These are phyloP conservation scores for Drosophila dunni DNA, from an alignment of 1,140 invertebrate species.

Conservation along the genomic window DNA sequence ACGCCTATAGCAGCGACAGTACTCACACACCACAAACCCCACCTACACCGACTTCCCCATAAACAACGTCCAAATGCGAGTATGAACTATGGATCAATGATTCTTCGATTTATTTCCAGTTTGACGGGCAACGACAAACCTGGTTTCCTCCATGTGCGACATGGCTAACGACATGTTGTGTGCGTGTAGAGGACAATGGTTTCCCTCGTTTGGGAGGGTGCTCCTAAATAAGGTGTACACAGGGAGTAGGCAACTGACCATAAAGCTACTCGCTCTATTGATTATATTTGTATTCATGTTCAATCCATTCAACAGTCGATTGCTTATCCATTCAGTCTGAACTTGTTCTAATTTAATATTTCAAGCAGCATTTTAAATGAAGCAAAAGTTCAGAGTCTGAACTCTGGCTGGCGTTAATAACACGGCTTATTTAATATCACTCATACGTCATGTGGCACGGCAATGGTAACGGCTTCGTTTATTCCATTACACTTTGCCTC, in stretches of 20 bases:
- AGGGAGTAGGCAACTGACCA: slow-evolving; percentile 8
- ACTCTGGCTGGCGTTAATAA: slow-evolving; percentile 29
- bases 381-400: neutral
- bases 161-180: slow-evolving; percentile 8
- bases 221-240: slow-evolving; percentile 59
- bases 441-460: slow-evolving; percentile 41
- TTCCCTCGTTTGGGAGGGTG: neutral
- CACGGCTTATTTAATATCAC: slow-evolving; percentile 51
- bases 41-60: neutral
- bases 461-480: slow-evolving; percentile 13
- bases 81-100: neutral
- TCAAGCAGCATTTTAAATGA: slow-evolving; percentile 24
- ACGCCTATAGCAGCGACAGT: neutral
- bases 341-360: slow-evolving; percentile 30
- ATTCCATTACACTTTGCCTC: slow-evolving; percentile 11
- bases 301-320: neutral
- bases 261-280: slow-evolving; percentile 2
- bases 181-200: slow-evolving; percentile 15
- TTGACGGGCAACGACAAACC: slow-evolving; percentile 2
- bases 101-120: slow-evolving; percentile 24
- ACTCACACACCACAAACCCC: neutral
- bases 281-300: slow-evolving; percentile 9
- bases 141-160: neutral
- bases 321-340: neutral
- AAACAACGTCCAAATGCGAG: neutral